phyloP scores from a whole-genome alignment of 2,113 vertebrate genomes.

The Panthera uncia region DNA sequence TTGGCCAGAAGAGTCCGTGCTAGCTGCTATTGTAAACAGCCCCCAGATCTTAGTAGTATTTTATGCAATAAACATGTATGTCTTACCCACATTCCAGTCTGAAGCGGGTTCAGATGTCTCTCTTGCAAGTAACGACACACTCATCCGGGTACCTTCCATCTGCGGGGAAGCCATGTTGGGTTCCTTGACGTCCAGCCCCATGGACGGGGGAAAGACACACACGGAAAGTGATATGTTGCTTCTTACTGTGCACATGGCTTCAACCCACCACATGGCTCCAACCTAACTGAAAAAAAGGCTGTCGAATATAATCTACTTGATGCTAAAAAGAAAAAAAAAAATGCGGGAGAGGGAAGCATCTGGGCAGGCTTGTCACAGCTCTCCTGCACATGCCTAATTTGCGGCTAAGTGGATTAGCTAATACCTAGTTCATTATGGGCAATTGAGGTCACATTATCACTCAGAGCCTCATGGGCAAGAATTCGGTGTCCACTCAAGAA shows the following conservation, averaged over 20 bases:
- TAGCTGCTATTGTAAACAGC: neutral
- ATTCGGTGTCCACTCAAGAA: neutral
- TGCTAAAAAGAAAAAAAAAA: neutral
- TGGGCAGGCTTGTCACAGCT: neutral
- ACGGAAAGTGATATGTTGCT: accelerated
- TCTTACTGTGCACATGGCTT: neutral
- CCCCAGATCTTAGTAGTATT: neutral
- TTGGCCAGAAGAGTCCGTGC: neutral
- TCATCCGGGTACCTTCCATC: neutral
- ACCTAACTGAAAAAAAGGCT: neutral
- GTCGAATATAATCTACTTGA: neutral
- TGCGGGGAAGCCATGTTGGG: neutral
- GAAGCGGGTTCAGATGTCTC: neutral
- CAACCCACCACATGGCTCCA: neutral
- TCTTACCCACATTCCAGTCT: neutral
- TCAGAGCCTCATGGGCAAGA: neutral
- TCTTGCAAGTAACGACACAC: neutral
- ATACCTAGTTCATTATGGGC: neutral
- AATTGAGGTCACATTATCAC: neutral
- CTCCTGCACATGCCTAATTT: neutral
- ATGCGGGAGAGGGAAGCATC: neutral
- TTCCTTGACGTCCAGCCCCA: neutral
- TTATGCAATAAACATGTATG: neutral
- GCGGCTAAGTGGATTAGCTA: neutral
- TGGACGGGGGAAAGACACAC: neutral